These are phyloP conservation scores for Neogobius melanostomus DNA, from an alignment of 2,113 vertebrate genomes.

Conservation along the genomic window DNA sequence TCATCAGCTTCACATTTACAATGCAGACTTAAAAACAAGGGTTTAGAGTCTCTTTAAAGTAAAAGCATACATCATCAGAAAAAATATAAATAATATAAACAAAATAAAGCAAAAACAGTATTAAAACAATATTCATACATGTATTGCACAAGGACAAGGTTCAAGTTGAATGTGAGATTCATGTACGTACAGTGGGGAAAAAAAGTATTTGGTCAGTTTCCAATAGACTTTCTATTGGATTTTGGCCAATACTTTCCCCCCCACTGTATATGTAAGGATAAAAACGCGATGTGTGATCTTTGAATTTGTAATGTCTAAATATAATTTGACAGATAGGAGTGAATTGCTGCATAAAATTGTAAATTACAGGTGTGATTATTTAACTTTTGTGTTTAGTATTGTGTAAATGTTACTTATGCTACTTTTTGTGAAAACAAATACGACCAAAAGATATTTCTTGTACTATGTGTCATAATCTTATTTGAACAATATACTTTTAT, in stretches of 20 bases:
- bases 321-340: no score
- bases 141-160: conserved; percentile 31
- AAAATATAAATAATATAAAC: conserved; percentile 19
- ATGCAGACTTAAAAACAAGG: conserved; percentile 46
- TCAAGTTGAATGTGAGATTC: conserved; percentile 5
- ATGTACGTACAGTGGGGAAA: no score
- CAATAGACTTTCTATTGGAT: no score
- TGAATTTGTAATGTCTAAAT: background rate
- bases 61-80: conserved; percentile 16
- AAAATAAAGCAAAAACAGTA: conserved; percentile 25
- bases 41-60: conserved; percentile 37
- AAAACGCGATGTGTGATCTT: background rate
- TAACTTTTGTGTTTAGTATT: background rate
- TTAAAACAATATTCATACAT: conserved; percentile 31
- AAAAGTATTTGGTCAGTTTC: no score
- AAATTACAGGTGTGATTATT: background rate
- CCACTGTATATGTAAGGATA: no score
- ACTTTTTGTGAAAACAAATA: background rate
- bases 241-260: no score
- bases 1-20: conserved; percentile 55
- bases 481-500: background rate
- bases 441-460: background rate
- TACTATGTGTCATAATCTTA: background rate
- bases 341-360: background rate
- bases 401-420: background rate